Evolutionary conservation across 2,797 vertebrate species (phyloP).

Genomic region (Hyperoplus lanceolatus): DNA sequence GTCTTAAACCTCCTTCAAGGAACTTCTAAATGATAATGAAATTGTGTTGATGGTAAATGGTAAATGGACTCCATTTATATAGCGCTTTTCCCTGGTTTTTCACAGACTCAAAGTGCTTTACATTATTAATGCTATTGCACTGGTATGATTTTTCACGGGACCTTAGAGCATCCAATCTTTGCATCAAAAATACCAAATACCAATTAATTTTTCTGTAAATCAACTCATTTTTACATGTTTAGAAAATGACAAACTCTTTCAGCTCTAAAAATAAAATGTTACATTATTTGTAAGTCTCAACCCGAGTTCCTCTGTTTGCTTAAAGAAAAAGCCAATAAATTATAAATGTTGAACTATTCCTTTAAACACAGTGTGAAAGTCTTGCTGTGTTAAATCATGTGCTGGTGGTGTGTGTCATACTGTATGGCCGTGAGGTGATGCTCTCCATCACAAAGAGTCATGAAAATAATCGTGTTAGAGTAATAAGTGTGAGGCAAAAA

Average conservation of each 20-base stretch:
- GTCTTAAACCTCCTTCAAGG: background rate
- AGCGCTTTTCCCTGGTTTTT: too few species aligned
- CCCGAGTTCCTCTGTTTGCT: background rate
- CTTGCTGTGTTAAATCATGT: background rate
- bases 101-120: too few species aligned
- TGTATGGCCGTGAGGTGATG: background rate
- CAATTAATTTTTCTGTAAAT: background rate
- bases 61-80: too few species aligned
- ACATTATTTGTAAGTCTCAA: background rate
- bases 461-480: background rate
- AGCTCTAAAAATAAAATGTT: background rate
- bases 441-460: background rate
- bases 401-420: background rate
- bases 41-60: too few species aligned
- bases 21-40: too few species aligned
- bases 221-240: too few species aligned
- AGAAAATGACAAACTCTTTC: too few species aligned
- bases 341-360: too few species aligned
- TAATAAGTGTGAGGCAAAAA: background rate
- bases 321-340: background rate
- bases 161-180: background rate
- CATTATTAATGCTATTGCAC: too few species aligned
- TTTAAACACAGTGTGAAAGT: background rate
- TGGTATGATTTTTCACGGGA: too few species aligned
- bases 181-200: too few species aligned